Base-by-base conservation (phyloP, 2,113 vertebrate species). In the Leptosomus discolor region DNA sequence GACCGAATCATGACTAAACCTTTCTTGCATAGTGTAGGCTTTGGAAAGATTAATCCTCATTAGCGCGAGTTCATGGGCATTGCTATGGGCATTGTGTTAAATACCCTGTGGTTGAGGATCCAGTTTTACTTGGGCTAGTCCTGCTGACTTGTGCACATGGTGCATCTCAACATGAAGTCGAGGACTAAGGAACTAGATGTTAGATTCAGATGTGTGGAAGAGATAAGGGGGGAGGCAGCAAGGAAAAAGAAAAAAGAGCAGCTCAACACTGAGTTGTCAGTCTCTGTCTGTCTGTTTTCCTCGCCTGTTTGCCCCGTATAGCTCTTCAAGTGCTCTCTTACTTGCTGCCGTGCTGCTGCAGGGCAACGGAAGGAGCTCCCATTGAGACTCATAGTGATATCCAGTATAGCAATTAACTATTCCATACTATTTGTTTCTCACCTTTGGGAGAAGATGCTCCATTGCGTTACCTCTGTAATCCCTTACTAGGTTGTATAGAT, bases 101-200 rank as follows among this genome's bases (percentile, higher is more conserved):
- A 64, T 26, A 32, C 0, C 0, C 30, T 50, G 34, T 48, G 19
- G 27, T n/a, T 56, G 75, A 92, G 48, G 22, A 43, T 36, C 43
- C 50, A 11, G 12, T 3, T 68, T 32, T 45, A n/a, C 45, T 37
- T 57, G 79, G 10, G 26, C 24, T 69, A 15, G 19, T 85, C 76
- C 45, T 65, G 23, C 39, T 86, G 34, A 18, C 77, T 85, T 0
- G 0, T 56, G 26, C 3, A 3, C 16, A 2, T 43, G 22, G 57
- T 56, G 10, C 37, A 11, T 36, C 63, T 82, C 70, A 39, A 17
- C 24, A n/a, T 22, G 27, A 86, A 76, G 9, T 27, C 8, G 1
- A 92, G 83, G 37, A 50, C 37, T 24, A 48, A 76, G 80, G 37
- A 89, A 29, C 32, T 60, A 69, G 24, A 34, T 53, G 14, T 68